Percentiles rank a stretch among this genome's conserved stretches.
phyloP scores from a whole-genome alignment of 2,888 invertebrate species.

The Dioctria rufipes region DNA sequence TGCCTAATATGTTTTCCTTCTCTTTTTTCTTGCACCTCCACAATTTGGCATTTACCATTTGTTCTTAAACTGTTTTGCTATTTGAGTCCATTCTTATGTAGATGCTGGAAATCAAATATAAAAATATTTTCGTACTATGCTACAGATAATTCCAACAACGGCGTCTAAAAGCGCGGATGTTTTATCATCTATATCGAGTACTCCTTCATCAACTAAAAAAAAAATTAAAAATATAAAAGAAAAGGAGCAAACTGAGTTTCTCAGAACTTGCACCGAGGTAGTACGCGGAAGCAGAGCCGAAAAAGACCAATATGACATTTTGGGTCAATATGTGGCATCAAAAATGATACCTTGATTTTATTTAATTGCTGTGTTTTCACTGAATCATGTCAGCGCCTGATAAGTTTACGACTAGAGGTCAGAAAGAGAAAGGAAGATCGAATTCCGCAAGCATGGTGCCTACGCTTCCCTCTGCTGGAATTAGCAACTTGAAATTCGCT shows the following conservation, averaged over 20 bases:
- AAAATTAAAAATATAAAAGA: neutral
- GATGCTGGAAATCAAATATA: constrained; percentile 1
- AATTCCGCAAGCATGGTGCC: too few species aligned
- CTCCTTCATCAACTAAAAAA: neutral
- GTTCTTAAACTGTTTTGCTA: constrained; percentile 8
- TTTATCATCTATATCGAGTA: neutral
- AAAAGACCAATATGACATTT: neutral
- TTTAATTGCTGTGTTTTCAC: too few species aligned
- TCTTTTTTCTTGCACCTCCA: too few species aligned
- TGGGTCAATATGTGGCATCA: neutral
- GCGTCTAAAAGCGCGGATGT: neutral
- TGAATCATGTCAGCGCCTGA: too few species aligned
- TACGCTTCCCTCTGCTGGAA: too few species aligned
- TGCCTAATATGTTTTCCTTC: too few species aligned
- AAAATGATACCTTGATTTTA: neutral
- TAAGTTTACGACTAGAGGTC: too few species aligned
- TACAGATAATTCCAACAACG: neutral
- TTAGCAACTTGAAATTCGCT: too few species aligned
- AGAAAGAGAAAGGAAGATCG: too few species aligned
- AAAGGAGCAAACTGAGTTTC: neutral
- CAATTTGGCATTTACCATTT: constrained; percentile 25
- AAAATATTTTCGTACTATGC: too few species aligned
- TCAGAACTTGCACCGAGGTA: neutral
- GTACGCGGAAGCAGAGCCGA: neutral
- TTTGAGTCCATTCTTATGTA: neutral